phyloP scores from a whole-genome alignment of 2,888 invertebrate species.

The Ophion slaviceki region DNA sequence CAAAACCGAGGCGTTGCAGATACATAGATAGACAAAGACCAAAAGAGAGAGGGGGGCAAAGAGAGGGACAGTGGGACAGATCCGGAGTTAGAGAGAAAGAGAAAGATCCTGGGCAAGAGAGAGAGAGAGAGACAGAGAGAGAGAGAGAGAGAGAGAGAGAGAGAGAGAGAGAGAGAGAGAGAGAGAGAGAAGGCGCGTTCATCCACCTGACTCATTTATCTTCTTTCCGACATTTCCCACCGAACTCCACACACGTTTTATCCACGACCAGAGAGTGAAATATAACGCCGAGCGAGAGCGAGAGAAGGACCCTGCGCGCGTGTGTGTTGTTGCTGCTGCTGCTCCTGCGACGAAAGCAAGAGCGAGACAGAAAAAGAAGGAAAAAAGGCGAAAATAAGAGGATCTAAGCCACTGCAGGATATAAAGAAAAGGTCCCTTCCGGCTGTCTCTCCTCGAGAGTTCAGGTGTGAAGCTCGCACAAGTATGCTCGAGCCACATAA shows the following conservation, averaged over 20 bases:
- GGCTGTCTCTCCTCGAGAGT: slow-evolving; percentile 63
- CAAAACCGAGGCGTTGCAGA: slow-evolving; percentile 60
- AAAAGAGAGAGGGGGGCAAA: slow-evolving; percentile 22
- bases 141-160: slow-evolving; percentile 33
- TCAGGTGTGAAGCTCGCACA: slow-evolving; percentile 62
- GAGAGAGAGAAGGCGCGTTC: slow-evolving; percentile 56
- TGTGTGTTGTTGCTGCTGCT: slow-evolving; percentile 23
- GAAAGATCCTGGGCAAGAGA: too few relatives aligned
- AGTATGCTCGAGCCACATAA: slow-evolving; percentile 43
- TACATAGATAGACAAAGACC: slow-evolving; percentile 34
- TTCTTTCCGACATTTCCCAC: slow-evolving; percentile 68
- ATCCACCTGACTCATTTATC: slow-evolving; percentile 69
- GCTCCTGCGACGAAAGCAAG: slow-evolving; percentile 58
- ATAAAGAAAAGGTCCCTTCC: slow-evolving; percentile 67
- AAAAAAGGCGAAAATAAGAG: slow-evolving; percentile 42
- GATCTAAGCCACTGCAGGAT: slow-evolving; percentile 66
- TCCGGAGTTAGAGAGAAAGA: too few relatives aligned
- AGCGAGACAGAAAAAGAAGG: slow-evolving; percentile 40
- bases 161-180: too few relatives aligned
- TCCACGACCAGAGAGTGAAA: slow-evolving; percentile 64
- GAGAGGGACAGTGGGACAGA: too few relatives aligned
- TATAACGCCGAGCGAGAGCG: slow-evolving; percentile 54
- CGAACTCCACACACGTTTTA: slow-evolving; percentile 67
- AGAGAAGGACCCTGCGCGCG: slow-evolving; percentile 29
- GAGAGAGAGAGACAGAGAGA: not conserved